These are phyloP conservation scores for Halichondria panicea DNA, from an alignment of 37 sponge, comb jelly and placozoan genomes.

Conservation along the genomic window DNA sequence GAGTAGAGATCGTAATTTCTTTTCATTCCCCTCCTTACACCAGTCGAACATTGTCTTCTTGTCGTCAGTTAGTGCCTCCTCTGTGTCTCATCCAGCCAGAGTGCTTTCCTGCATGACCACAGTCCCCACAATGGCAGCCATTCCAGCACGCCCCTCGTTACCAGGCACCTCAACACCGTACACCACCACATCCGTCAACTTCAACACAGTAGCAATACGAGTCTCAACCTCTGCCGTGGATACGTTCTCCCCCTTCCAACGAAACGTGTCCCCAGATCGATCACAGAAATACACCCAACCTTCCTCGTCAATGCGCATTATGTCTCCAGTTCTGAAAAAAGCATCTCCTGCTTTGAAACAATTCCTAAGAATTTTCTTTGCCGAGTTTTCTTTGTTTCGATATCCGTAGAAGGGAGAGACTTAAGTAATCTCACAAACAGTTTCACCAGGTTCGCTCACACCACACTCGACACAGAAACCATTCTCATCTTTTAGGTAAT, in stretches of 20 bases:
- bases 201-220: conserved; percentile 28
- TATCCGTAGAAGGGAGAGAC: conserved; percentile 32
- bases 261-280: conserved; percentile 90
- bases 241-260: conserved; percentile 96
- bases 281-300: conserved; percentile 85
- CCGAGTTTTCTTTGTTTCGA: too few relatives aligned
- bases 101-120: conserved; percentile 50
- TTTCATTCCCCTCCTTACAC: too few relatives aligned
- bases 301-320: conserved; percentile 72
- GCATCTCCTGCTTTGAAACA: conserved; percentile 65
- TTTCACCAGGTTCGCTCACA: conserved; percentile 71
- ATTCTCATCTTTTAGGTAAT: conserved; percentile 47
- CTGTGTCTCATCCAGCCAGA: too few relatives aligned
- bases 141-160: conserved; percentile 86
- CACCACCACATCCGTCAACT: conserved; percentile 67
- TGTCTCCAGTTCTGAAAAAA: conserved; percentile 74
- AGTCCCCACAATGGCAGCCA: conserved; percentile 73
- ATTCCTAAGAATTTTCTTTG: too few relatives aligned
- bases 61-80: too few relatives aligned
- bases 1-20: too few relatives aligned
- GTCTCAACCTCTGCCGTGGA: conserved; percentile 89
- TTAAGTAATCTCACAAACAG: conserved; percentile 35
- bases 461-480: conserved; percentile 64
- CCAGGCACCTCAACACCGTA: conserved; percentile 78
- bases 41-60: too few relatives aligned